Evolutionary conservation across 2,888 invertebrate genomes (phyloP).

Genomic region (Pardosa pseudoannulata): DNA sequence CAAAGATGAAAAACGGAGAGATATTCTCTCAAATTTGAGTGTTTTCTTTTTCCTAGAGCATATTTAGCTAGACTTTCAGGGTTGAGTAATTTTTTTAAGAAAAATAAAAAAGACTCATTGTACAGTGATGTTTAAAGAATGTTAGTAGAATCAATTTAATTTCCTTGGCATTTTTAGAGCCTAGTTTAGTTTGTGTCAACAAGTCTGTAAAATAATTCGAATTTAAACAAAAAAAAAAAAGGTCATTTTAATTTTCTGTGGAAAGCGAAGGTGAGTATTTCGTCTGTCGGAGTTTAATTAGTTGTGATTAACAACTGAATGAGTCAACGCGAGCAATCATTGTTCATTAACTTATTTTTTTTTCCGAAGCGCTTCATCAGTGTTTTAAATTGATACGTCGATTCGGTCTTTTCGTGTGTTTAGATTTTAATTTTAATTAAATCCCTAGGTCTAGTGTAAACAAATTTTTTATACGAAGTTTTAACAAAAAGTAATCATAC

Average conservation of each 20-base stretch:
- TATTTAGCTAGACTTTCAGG: conserved; percentile 70
- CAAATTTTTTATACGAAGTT: conserved; percentile 2
- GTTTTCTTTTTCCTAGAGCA: conserved; percentile 69
- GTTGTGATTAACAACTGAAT: conserved; percentile 28
- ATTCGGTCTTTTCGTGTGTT: background rate
- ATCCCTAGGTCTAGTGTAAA: conserved; percentile 23
- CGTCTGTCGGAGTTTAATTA: conserved; percentile 9
- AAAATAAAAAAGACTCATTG: conserved; percentile 43
- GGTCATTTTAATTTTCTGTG: conserved; percentile 31
- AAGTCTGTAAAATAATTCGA: conserved; percentile 53
- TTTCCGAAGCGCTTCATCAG: conserved; percentile 51
- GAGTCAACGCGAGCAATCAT: conserved; percentile 34
- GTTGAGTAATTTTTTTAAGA: conserved; percentile 64
- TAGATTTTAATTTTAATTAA: conserved; percentile 66
- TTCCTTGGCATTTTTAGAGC: conserved; percentile 58
- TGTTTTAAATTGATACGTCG: conserved; percentile 29
- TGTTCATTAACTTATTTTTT: conserved; percentile 60
- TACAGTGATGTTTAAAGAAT: conserved; percentile 68
- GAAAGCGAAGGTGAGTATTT: conserved; percentile 39
- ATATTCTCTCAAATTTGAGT: conserved; percentile 70
- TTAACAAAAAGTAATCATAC: background rate
- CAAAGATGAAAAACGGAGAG: conserved; percentile 58
- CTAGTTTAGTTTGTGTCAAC: conserved; percentile 68
- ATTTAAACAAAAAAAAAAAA: conserved; percentile 30
- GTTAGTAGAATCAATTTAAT: conserved; percentile 64